A percentile compares a stretch with the other conserved stretches of the same genome.
These are phyloP conservation scores for Epizoanthus stellaris DNA, from an alignment of 92 coral and sea anemone species.

Conservation along the genomic window DNA sequence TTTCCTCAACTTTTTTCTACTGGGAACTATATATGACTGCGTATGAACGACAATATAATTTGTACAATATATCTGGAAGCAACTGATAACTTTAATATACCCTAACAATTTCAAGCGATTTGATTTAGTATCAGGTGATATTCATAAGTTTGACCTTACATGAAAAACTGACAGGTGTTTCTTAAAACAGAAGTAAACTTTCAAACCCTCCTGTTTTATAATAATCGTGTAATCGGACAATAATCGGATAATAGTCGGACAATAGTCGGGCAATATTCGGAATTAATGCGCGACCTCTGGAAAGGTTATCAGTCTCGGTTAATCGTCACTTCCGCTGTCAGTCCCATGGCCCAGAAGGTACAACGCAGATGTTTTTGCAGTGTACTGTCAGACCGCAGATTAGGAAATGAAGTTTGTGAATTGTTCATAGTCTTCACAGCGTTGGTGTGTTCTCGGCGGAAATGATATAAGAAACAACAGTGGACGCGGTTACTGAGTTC, in stretches of 20 bases:
- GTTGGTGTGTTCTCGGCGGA: background rate
- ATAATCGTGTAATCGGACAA: background rate
- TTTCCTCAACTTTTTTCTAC: too few relatives aligned
- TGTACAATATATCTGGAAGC: too few relatives aligned
- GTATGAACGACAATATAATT: too few relatives aligned
- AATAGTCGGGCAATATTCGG: constrained; percentile 3
- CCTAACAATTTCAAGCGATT: too few relatives aligned
- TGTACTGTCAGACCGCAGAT: background rate
- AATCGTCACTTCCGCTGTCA: constrained; percentile 51
- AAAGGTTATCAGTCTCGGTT: constrained; percentile 37
- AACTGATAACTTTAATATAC: too few relatives aligned
- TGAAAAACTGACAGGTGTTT: too few relatives aligned
- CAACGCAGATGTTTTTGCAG: constrained; percentile 11
- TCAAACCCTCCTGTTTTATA: too few relatives aligned
- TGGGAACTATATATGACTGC: too few relatives aligned
- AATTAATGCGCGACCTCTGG: constrained; percentile 19
- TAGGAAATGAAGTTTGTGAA: background rate
- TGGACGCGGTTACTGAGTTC: background rate
- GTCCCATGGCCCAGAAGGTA: background rate
- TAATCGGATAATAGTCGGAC: background rate
- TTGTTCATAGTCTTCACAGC: background rate
- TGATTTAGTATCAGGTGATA: too few relatives aligned
- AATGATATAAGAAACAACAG: constrained; percentile 2
- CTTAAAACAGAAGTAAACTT: too few relatives aligned
- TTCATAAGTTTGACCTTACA: too few relatives aligned